These are phyloP conservation scores for Nerophis ophidion DNA, from an alignment of 2,113 vertebrate genomes.

Conservation along the genomic window DNA sequence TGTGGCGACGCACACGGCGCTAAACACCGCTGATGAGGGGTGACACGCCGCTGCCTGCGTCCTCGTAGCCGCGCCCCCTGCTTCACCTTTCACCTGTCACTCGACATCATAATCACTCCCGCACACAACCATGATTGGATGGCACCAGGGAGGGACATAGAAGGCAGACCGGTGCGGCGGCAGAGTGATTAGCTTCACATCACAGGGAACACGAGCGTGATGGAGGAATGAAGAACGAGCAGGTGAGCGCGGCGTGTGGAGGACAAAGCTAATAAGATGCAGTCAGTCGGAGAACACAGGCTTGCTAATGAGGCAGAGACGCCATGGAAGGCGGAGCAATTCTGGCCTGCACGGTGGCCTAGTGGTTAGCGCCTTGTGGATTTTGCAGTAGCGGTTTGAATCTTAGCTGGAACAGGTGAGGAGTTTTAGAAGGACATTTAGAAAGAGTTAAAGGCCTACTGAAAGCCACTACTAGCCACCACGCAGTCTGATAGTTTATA, in stretches of 20 bases:
- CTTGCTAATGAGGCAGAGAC: constrained; percentile 10
- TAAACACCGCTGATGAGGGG: constrained; percentile 46
- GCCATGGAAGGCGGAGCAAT: too few species aligned
- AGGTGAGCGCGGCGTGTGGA: constrained; percentile 47
- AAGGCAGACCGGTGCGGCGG: constrained; percentile 13
- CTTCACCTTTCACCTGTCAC: constrained; percentile 55
- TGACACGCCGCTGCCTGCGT: constrained; percentile 36
- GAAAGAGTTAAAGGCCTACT: too few species aligned
- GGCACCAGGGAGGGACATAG: constrained; percentile 28
- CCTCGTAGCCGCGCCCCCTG: constrained; percentile 15
- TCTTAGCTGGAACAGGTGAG: too few species aligned
- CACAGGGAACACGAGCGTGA: constrained; percentile 23
- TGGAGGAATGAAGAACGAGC: constrained; percentile 21
- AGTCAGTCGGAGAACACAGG: constrained; percentile 19
- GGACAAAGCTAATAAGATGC: constrained; percentile 50
- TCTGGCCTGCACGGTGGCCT: not conserved
- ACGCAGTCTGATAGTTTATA: too few species aligned
- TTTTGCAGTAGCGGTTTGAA: not conserved
- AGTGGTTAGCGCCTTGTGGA: not conserved
- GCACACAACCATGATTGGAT: constrained; percentile 32
- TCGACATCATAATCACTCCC: constrained; percentile 28
- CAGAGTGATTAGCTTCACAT: constrained; percentile 50
- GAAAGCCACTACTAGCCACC: too few species aligned
- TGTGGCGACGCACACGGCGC: constrained; percentile 24
- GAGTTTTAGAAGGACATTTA: too few species aligned